Base-by-base conservation (phyloP, 1,140 invertebrate genomes). In the Octopus sinensis region DNA sequence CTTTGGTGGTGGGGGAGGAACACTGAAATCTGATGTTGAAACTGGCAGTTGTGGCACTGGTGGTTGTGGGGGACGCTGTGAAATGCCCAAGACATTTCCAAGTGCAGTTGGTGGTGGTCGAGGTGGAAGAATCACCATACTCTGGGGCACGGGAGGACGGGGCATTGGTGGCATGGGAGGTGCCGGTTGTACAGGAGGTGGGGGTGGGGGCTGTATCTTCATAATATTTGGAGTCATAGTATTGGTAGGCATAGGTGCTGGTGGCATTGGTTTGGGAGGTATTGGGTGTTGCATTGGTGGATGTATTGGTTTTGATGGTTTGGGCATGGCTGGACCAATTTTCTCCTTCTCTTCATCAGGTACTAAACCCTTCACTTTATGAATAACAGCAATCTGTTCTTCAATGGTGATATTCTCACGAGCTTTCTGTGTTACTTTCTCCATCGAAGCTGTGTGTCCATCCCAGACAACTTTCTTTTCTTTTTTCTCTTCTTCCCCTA, bases 341-440 rank as follows among this genome's bases (percentile, higher is more conserved):
- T 90, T 91, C 80, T 98, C 96, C 86, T 97, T 97, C 86, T 97
- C 96, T 88, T 97, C 96, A 89, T 98, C 96, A 0, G 96, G 96
- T 4, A 98, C 90, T 6, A 98, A 91, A 10, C 97, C 97, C 91
- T 98, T 97, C 0, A 96, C 94, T 88, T 93, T 98, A 89, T 98
- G 97, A 87, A 98, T 98, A 90, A 98, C 96, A 90, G 97, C 96
- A 88, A 98, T 98, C 91, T 98, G 97, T 84, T 98, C 97, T 89
- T 98, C 97, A 30, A 99, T 92, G 4, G 97, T 97, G 83, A 99
- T 98, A 89, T 98, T 97, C 0, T 97, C 96, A 62, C 97, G 92
- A 0, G 97, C 97, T 95, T 92, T 98, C 96, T 85, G 98, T 94
- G 88, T 87, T n/a, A 91, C 90, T 82, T 91, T 91, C 82, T 91